Percentiles rank a stretch among this genome's conserved stretches.
phyloP scores from a whole-genome alignment of 2,797 vertebrate genomes.

The Lophotriccus pileatus region DNA sequence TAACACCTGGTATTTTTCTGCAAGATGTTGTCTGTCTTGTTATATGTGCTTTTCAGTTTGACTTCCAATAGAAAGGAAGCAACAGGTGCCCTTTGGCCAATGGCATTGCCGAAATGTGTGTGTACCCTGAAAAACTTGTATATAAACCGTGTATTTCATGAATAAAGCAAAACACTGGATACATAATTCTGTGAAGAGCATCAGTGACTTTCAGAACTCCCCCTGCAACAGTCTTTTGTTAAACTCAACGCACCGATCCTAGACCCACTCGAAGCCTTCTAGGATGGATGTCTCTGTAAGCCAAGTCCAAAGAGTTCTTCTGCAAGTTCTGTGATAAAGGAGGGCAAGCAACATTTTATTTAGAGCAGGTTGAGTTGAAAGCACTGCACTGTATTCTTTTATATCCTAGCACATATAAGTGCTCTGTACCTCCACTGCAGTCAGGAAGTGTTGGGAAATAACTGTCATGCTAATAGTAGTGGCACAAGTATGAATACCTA shows the following conservation, averaged over 20 bases:
- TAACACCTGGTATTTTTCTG: too few relatives aligned
- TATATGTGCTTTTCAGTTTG: too few relatives aligned
- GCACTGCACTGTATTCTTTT: not conserved
- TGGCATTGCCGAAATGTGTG: too few relatives aligned
- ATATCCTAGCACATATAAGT: not conserved
- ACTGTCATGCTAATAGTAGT: not conserved
- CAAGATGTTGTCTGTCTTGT: too few relatives aligned
- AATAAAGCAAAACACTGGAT: too few relatives aligned
- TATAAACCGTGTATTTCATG: too few relatives aligned
- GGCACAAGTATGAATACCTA: not conserved
- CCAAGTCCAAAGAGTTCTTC: not conserved
- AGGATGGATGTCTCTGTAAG: not conserved
- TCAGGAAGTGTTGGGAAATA: not conserved
- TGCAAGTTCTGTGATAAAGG: not conserved
- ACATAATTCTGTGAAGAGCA: too few relatives aligned
- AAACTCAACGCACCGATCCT: rapidly evolving
- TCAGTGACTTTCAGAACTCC: too few relatives aligned
- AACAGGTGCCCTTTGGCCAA: too few relatives aligned
- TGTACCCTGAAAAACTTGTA: too few relatives aligned
- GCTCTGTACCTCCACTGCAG: not conserved
- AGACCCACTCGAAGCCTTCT: not conserved
- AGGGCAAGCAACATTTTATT: rapidly evolving
- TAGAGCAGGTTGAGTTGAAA: not conserved
- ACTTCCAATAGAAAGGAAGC: too few relatives aligned
- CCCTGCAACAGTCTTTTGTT: too few relatives aligned